Percentiles rank a stretch among this genome's conserved stretches.
phyloP scores from a whole-genome alignment of 2,888 invertebrate species.

The Leptopterna dolabrata region DNA sequence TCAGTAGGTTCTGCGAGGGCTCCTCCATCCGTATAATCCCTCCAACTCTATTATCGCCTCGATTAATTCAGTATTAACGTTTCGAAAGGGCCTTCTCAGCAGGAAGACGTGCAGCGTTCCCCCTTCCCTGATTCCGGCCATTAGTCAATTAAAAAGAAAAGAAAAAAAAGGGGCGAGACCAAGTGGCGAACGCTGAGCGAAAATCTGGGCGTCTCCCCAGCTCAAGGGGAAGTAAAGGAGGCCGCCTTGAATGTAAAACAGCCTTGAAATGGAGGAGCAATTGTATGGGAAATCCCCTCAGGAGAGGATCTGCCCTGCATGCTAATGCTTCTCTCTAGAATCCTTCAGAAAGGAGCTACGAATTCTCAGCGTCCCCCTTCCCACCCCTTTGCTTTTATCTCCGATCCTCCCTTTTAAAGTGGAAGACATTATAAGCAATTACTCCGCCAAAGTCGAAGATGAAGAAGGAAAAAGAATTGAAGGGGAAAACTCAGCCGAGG shows the following conservation, averaged over 20 bases:
- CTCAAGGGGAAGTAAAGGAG: background rate
- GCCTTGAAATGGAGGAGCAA: slow-evolving; percentile 55
- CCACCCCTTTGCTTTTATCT: background rate
- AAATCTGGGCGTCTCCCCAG: slow-evolving; percentile 39
- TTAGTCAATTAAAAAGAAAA: background rate
- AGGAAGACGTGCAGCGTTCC: background rate
- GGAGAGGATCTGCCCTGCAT: slow-evolving; percentile 24
- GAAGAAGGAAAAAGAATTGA: background rate
- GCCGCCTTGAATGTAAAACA: slow-evolving; percentile 53
- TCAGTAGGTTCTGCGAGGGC: background rate
- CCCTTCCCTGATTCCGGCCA: background rate
- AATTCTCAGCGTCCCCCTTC: slow-evolving; percentile 7
- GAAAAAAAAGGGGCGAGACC: background rate
- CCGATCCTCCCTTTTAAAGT: slow-evolving; percentile 30
- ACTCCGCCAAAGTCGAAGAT: slow-evolving; percentile 22
- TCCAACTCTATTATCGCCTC: background rate
- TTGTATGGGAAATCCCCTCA: slow-evolving; percentile 42
- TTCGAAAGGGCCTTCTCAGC: background rate
- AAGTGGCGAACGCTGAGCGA: slow-evolving; percentile 34
- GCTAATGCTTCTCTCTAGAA: slow-evolving; percentile 17
- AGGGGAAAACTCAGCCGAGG: background rate
- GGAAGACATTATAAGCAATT: slow-evolving; percentile 37
- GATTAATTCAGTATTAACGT: background rate
- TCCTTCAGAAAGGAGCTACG: slow-evolving; percentile 25
- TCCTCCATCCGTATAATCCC: background rate